Base-by-base conservation (phyloP, 2,888 invertebrate genomes). In the Dusona sp. region DNA sequence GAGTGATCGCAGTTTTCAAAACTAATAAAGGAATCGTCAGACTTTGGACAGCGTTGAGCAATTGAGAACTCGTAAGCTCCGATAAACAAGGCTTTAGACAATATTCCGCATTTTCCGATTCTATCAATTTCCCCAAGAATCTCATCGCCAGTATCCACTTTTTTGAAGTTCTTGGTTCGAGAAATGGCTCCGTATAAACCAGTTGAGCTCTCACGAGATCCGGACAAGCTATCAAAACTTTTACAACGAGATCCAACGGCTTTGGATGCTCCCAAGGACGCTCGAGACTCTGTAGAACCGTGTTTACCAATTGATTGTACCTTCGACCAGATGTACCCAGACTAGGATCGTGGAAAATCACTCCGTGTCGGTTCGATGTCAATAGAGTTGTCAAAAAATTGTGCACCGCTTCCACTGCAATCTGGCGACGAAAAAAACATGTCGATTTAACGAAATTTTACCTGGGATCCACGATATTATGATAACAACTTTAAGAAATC, bases 351-450 rank as follows among this genome's bases (percentile, higher is more conserved):
- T 96, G 95, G 91, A 98, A 98, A 89, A 97, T 96, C 16, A 98
- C 95, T 9, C 98, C 98, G 91, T 96, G 93, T 92, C 96, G 97
- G 89, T 96, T 96, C 0, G 97, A 97, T 2, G 98, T 97, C 87
- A 97, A 96, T 2, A 98, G 93, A 72, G 96, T 95, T n/a, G 96
- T 88, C n/a, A 98, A 94, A 87, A 98, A 96, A 42, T 96, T 95
- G 89, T 97, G 97, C 0, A 96, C 94, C 11, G 96, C 94, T 16
- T 95, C 94, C 65, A 95, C 95, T 9, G 97, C 96, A 81, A 94
- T 92, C 93, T 94, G 68, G 67, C 79, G 87, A 87, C 11, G 0
- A 6, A 84, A 51, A 33, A 68, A 64, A 16, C 54, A 42, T 8
- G 16, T 51, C 16, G n/a, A n/a, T n/a, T n/a, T n/a, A n/a, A n/a